Conservation (phyloP, 2,888 invertebrate genomes). For the Troides helena region DNA sequence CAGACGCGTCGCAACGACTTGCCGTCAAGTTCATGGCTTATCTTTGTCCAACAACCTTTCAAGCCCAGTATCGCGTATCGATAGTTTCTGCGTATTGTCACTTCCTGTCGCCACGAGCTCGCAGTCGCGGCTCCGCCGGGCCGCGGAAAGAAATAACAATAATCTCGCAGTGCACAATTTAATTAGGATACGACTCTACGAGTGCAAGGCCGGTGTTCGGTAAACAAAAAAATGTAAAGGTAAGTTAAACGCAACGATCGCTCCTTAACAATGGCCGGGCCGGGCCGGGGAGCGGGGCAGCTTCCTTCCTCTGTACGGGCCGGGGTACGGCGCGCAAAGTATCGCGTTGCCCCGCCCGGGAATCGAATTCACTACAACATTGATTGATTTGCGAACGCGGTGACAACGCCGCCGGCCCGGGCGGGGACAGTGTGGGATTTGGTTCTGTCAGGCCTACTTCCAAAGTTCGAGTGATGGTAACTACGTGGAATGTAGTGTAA, state of each 20-base stretch:
- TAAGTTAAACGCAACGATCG: neutral
- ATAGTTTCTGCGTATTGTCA: no score
- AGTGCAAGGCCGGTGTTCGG: neutral
- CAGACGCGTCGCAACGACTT: no score
- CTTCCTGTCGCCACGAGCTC: no score
- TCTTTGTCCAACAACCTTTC: no score
- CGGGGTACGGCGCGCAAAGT: slow-evolving; percentile 55
- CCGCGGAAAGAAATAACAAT: neutral
- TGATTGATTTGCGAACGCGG: slow-evolving; percentile 15
- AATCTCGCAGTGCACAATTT: neutral
- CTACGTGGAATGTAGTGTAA: no score
- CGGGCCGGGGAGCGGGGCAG: no score
- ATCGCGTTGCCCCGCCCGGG: slow-evolving; percentile 58
- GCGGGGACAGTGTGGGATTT: neutral
- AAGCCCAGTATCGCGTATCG: no score
- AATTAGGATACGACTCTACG: neutral
- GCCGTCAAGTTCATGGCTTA: no score
- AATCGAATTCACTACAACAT: slow-evolving; percentile 50
- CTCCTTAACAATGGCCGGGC: slow-evolving; percentile 10
- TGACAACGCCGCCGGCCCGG: slow-evolving; percentile 9
- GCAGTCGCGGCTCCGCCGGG: no score
- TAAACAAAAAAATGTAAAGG: no score
- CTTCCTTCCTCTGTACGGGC: slow-evolving; percentile 68
- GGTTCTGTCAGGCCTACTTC: neutral
- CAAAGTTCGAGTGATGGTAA: no score